Conservation (phyloP, 2,797 vertebrate genomes). For the Kryptopterus vitreolus region DNA sequence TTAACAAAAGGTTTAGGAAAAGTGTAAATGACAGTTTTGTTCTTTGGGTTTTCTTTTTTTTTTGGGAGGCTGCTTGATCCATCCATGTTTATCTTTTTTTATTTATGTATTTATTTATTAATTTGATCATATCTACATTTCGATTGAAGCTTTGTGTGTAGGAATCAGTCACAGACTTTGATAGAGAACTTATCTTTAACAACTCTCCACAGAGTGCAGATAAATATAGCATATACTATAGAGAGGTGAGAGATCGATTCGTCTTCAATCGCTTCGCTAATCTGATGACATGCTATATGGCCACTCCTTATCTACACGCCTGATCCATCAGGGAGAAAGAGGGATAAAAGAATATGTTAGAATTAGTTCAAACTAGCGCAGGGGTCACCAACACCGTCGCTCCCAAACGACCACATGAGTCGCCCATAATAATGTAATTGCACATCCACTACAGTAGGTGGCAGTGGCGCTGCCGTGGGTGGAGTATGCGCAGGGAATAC, state of each 20-base stretch:
- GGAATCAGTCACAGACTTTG: conserved; percentile 27
- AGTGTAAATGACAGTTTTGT: conserved; percentile 50
- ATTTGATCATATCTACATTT: conserved; percentile 48
- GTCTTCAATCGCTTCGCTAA: conserved; percentile 32
- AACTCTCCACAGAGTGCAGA: conserved; percentile 39
- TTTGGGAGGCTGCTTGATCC: background rate
- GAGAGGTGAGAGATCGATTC: conserved; percentile 33
- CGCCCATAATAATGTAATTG: too few relatives aligned
- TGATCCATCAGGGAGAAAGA: conserved; percentile 7
- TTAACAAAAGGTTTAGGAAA: conserved; percentile 57
- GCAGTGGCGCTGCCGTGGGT: too few relatives aligned
- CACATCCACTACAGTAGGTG: too few relatives aligned
- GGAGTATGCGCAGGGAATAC: too few relatives aligned
- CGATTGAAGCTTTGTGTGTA: conserved; percentile 43
- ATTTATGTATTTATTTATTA: too few relatives aligned
- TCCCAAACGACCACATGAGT: too few relatives aligned
- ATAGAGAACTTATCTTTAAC: conserved; percentile 48
- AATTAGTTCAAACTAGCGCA: conserved; percentile 26
- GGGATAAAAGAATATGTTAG: conserved; percentile 14
- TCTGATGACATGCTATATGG: conserved; percentile 31
- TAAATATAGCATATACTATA: conserved; percentile 26
- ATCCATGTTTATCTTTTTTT: conserved; percentile 19
- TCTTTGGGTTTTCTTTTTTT: conserved; percentile 27
- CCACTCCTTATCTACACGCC: conserved; percentile 25
- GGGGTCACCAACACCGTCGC: too few relatives aligned